phyloP scores from a whole-genome alignment of 2,113 vertebrate genomes.

The Hemiscyllium ocellatum region DNA sequence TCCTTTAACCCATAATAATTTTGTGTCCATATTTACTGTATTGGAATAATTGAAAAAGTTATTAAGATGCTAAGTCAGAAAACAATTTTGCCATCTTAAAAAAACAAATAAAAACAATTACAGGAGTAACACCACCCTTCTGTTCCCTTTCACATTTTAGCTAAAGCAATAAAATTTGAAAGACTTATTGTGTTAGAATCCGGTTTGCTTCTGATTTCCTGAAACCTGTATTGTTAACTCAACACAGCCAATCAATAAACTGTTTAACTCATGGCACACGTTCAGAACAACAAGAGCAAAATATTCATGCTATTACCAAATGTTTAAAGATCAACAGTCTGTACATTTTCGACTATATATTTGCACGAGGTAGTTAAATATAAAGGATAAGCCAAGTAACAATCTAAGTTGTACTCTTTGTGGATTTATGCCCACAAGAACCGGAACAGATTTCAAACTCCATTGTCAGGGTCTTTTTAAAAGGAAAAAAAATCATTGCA shows the following conservation, averaged over 20 bases:
- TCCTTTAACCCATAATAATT: not conserved
- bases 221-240: not conserved
- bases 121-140: not conserved
- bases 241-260: not conserved
- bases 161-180: not conserved
- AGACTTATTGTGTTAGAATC: not conserved
- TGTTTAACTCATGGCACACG: not conserved
- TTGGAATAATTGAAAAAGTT: not conserved
- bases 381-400: not conserved
- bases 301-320: not conserved
- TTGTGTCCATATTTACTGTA: not conserved
- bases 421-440: not conserved
- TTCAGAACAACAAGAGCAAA: not conserved
- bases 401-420: not conserved
- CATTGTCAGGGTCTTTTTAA: not conserved
- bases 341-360: not conserved
- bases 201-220: not conserved
- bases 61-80: not conserved
- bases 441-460: not conserved
- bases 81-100: not conserved
- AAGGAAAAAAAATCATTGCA: not conserved
- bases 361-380: not conserved
- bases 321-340: not conserved
- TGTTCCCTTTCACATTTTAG: conserved; percentile 13
- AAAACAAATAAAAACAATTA: not conserved